These are phyloP conservation scores for Pristionchus fissidentatus DNA, from an alignment of 2,888 invertebrate species.

Conservation along the genomic window DNA sequence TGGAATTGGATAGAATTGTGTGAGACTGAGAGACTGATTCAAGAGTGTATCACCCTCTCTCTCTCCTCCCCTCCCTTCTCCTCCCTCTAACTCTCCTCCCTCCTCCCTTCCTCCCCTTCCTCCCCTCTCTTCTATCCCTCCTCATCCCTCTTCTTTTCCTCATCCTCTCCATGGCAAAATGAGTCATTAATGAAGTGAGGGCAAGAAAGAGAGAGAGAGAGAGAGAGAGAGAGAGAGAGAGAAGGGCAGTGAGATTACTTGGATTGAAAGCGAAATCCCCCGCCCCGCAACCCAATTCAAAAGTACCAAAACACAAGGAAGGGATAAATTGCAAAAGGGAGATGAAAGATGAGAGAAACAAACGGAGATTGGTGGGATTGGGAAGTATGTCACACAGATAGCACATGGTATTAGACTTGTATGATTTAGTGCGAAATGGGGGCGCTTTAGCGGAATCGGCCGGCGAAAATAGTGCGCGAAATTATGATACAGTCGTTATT, in stretches of 20 bases:
- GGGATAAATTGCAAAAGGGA: background rate
- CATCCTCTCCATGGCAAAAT: slow-evolving; percentile 28
- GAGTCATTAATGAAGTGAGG: slow-evolving; percentile 7
- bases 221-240: slow-evolving; percentile 4
- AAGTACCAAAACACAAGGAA: too few species aligned
- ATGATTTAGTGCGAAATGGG: too few species aligned
- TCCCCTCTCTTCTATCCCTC: background rate
- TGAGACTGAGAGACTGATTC: slow-evolving; percentile 18
- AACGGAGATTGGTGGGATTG: too few species aligned
- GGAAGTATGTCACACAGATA: too few species aligned
- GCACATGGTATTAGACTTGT: too few species aligned
- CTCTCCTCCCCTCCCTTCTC: background rate
- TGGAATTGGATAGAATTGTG: slow-evolving; percentile 19
- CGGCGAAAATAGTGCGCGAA: too few species aligned
- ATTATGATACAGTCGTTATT: too few species aligned
- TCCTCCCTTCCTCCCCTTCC: background rate
- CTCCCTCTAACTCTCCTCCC: background rate
- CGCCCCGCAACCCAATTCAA: too few species aligned
- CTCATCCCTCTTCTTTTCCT: background rate
- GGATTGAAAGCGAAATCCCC: background rate
- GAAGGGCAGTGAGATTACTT: background rate
- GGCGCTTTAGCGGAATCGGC: too few species aligned
- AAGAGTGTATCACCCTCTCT: slow-evolving; percentile 31
- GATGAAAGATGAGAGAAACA: background rate
- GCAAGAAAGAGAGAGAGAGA: background rate